Evolutionary conservation across 2,113 vertebrate species (phyloP), one percentile per base, ranked within the genome.

Genomic region (Microcebus jonahi): DNA sequence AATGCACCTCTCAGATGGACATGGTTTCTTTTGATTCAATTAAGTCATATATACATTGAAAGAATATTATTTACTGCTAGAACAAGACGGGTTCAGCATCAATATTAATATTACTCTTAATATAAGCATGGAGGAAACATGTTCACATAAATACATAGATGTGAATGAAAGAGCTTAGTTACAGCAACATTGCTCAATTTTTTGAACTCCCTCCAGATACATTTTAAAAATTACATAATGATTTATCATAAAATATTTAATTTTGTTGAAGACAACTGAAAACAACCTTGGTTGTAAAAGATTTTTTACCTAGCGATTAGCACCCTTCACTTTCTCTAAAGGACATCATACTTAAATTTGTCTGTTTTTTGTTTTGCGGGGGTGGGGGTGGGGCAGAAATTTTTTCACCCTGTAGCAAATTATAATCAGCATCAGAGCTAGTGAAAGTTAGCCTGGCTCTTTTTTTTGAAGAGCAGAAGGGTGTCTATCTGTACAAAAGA

Each of bases 191-290:
- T 53, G 71, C 10, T 82, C 36, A 80, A 76, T 76, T 92, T 11
- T 70, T 90, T 90, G 39, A 92, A 81, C 14, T 84, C 25, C 34
- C 27, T 84, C 23, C 36, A 95, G n/a, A 27, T 34, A 42, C 36
- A 91, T 29, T 27, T 29, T 29, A 17, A 75, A 73, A 75, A 75
- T 75, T 6, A 92, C 15, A 34, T 39, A 25, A 2, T 65, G 34
- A 90, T 80, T 91, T 94, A 76, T 53, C 31, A 65, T 29, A 48
- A 92, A 90, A 83, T 82, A 91, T 29, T 71, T 34, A 53, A 48
- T 63, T 93, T 75, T n/a, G 4, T 93, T 83, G 68, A 90, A 93
- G 96, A 55, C 4, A 86, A 86, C 39, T 67, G 25, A 96, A 96
- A 94, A 71, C 3, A 7, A 42, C 6, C 39, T 79, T 39, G n/a